These are phyloP conservation scores for Propithecus coquereli DNA, from an alignment of 2,113 vertebrate species.

Conservation along the genomic window DNA sequence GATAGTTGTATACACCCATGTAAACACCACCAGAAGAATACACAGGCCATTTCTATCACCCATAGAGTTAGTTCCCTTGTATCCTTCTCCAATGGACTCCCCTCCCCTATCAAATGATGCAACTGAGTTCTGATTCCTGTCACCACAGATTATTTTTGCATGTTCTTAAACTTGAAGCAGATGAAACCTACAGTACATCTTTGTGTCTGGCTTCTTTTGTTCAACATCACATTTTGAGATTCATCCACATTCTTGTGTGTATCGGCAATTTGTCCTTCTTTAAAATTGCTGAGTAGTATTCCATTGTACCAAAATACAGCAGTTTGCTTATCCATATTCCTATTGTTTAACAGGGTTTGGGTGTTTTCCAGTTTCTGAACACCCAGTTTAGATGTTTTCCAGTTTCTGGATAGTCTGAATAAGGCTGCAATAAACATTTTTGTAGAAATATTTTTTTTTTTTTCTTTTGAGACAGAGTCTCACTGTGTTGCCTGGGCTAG, in stretches of 20 bases:
- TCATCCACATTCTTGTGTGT: not conserved
- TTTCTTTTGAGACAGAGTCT: too few relatives aligned
- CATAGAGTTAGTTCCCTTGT: not conserved
- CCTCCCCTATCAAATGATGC: not conserved
- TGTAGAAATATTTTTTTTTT: not conserved
- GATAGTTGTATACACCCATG: not conserved
- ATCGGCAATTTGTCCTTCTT: not conserved
- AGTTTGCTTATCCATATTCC: not conserved
- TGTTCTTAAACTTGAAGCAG: not conserved
- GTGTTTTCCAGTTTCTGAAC: not conserved
- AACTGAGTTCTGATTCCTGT: not conserved
- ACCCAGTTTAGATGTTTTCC: not conserved
- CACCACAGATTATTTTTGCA: not conserved
- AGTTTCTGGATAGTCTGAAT: not conserved
- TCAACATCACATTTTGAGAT: not conserved
- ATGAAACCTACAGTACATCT: not conserved
- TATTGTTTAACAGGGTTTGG: not conserved
- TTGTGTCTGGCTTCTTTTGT: not conserved
- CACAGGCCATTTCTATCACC: not conserved
- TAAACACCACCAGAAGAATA: not conserved
- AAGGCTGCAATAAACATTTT: not conserved
- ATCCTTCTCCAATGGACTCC: not conserved
- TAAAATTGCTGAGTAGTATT: not conserved
- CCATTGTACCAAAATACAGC: not conserved
- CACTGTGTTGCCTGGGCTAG: too few relatives aligned